Conservation (phyloP, 2,888 invertebrate species). For the Lasioglossum morio region DNA sequence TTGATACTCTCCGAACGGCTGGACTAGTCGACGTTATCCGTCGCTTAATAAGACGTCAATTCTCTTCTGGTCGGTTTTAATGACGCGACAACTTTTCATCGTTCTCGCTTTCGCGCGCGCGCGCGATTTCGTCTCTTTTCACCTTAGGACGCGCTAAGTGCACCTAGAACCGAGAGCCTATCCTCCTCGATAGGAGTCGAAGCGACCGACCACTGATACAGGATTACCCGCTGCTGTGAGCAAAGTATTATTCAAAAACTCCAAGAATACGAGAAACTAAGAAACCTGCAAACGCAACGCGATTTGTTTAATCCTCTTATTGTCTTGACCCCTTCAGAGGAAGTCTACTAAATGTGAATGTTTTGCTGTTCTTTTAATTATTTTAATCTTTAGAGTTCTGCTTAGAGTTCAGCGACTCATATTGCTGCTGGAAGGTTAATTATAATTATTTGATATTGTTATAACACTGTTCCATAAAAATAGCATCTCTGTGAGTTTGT, state of each 20-base stretch:
- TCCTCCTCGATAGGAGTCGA: background rate
- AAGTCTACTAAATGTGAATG: background rate
- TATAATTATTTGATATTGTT: background rate
- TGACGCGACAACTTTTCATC: conserved; percentile 37
- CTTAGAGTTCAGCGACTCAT: background rate
- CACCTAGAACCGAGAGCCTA: background rate
- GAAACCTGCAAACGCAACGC: background rate
- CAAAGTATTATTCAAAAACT: background rate
- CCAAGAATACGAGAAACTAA: background rate
- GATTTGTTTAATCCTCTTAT: background rate
- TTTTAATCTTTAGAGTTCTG: too few species aligned
- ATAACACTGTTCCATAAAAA: too few species aligned
- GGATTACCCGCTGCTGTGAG: background rate
- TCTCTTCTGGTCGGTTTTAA: conserved; percentile 53
- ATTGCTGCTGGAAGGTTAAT: background rate
- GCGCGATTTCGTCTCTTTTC: background rate
- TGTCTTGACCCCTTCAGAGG: background rate
- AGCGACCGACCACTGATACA: background rate
- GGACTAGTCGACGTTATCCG: conserved; percentile 53
- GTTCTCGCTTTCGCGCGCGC: conserved; percentile 1
- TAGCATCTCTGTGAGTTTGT: background rate
- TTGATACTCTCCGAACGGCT: conserved; percentile 36
- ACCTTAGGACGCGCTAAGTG: background rate
- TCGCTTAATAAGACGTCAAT: conserved; percentile 67
- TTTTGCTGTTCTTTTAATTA: too few species aligned